A percentile compares a stretch with the other conserved stretches of the same genome.
Conservation (phyloP, 2,113 vertebrate species). For the Orientallactaga bullata region DNA sequence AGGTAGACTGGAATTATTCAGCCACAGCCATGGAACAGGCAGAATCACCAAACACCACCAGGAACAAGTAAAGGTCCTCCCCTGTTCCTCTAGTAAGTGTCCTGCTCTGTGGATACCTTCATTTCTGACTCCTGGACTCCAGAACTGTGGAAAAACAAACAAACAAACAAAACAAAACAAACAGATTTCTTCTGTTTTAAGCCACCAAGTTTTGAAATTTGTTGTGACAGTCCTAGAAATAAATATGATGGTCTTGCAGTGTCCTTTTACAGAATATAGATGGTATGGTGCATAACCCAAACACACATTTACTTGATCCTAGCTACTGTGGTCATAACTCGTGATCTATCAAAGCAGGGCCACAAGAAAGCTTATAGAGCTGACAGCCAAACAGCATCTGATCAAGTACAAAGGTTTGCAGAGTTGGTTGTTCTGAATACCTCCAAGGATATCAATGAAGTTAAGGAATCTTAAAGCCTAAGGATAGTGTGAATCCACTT, state of each 20-base stretch:
- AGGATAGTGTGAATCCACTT: background rate
- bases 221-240: background rate
- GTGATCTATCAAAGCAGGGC: background rate
- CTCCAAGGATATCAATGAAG: slow-evolving; percentile 12
- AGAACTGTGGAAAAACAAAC: background rate
- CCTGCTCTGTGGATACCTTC: background rate
- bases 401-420: background rate
- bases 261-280: background rate
- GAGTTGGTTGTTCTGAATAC: background rate
- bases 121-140: background rate
- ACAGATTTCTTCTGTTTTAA: slow-evolving; percentile 10
- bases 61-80: background rate
- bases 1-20: background rate
- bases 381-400: background rate
- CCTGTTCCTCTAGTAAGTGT: background rate
- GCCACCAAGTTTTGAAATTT: background rate
- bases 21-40: background rate
- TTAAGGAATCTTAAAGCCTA: background rate
- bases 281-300: background rate
- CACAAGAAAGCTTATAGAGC: background rate
- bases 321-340: background rate
- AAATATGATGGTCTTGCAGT: background rate
- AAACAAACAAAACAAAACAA: background rate
- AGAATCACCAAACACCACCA: background rate
- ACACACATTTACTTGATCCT: background rate